Evolutionary conservation across 2,797 vertebrate species (phyloP).

Genomic region (Thaleichthys pacificus): DNA sequence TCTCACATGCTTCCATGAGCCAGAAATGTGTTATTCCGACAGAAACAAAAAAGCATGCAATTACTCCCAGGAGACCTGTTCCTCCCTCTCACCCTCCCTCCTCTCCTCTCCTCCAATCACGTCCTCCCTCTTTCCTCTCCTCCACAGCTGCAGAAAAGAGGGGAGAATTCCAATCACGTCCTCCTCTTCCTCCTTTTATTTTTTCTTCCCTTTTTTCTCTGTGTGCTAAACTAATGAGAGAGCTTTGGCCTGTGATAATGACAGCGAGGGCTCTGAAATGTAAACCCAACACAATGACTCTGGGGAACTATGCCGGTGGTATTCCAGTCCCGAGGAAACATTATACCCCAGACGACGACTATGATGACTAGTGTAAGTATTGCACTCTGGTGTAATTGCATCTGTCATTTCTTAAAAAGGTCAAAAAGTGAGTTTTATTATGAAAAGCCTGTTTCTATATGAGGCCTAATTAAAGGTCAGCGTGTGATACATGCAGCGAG

Average conservation of each 20-base stretch:
- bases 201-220: conserved; percentile 38
- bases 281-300: conserved; percentile 21
- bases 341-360: conserved; percentile 22
- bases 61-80: conserved; percentile 60
- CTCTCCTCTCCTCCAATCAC: conserved; percentile 48
- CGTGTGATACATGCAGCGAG: conserved; percentile 10
- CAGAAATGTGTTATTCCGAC: conserved; percentile 65
- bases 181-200: conserved; percentile 40
- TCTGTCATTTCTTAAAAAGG: conserved; percentile 31
- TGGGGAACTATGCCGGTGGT: conserved; percentile 13
- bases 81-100: conserved; percentile 18
- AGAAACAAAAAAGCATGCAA: conserved; percentile 68
- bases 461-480: conserved; percentile 34
- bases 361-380: conserved; percentile 26
- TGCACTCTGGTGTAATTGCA: conserved; percentile 28
- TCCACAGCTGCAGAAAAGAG: conserved; percentile 69
- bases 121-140: conserved; percentile 20
- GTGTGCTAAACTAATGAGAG: conserved; percentile 46
- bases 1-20: conserved; percentile 52
- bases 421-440: conserved; percentile 19
- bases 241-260: conserved; percentile 34
- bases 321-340: conserved; percentile 20
- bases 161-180: conserved; percentile 57
- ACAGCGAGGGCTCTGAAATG: conserved; percentile 34
- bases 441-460: conserved; percentile 6